Base-by-base conservation (phyloP, 2,888 invertebrate genomes). In the Plebejus melissa region DNA sequence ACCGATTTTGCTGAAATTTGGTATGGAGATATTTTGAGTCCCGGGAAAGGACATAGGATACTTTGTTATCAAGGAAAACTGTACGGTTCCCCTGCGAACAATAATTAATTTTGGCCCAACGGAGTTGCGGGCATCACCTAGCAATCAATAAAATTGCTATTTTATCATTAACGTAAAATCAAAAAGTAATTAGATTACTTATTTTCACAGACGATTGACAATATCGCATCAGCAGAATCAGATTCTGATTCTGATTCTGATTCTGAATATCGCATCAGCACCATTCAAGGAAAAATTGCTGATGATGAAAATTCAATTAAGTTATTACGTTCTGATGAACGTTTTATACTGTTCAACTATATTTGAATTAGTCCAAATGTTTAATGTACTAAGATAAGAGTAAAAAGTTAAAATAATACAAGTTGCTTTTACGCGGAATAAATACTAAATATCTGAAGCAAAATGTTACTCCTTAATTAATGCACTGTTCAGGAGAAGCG, bases 401-500 rank as follows among this genome's bases (percentile, higher is more conserved):
- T 46, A 46, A 46, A 46, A 46, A 46, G 22, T 22, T 22, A 22
- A 22, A 54, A 54, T 50, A 50, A 50, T 50, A 54, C 1, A 54
- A 16, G 13, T 32, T 32, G 28, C 65, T 4, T 58, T 65, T 16
- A 16, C 32, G 4, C 11, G n/a, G 1, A 41, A 41, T 22, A 70
- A 70, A 70, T 41, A 70, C 4, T 46, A 41, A 41, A 41, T 46
- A 46, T 46, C 36, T 22, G 9, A 4, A 41, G 41, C 22, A 50
- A 72, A 72, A 54, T 54, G 32, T 46, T 46, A 71, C 71, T 28
- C 4, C 13, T 5, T 71, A 50, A 71, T 50, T 72, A 50, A 13
- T 72, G 46, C 13, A 32, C 46, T 22, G 72, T 70, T 70, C n/a
- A 72, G 22, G 7, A n/a, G 28, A 16, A 72, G 50, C 72, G 72